Percentiles rank a stretch among this genome's conserved stretches.
Evolutionary conservation across 2,888 invertebrate species (phyloP).

Genomic region (Dichetophora obliterata): DNA sequence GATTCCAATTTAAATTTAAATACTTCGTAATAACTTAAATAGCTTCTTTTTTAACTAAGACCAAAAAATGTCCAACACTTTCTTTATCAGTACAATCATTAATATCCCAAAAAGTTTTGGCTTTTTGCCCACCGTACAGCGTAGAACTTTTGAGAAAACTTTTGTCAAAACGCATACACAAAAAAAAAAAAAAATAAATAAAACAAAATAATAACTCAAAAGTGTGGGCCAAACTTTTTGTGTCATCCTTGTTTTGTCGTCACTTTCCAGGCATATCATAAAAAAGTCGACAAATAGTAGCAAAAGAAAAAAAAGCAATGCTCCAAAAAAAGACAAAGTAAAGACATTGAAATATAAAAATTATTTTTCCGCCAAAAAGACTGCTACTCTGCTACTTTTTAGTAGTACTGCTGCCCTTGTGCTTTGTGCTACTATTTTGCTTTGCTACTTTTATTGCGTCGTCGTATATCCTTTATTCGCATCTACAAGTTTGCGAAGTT

Average conservation of each 20-base stretch:
- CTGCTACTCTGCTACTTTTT: neutral
- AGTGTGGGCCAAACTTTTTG: slow-evolving; percentile 21
- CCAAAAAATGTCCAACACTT: too few species aligned
- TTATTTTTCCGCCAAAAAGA: slow-evolving; percentile 7
- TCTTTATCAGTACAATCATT: too few species aligned
- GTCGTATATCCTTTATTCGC: too few species aligned
- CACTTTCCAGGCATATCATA: slow-evolving; percentile 19
- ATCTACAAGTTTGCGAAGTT: neutral
- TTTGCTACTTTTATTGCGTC: too few species aligned
- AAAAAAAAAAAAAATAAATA: neutral
- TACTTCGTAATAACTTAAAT: too few species aligned
- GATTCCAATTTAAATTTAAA: too few species aligned
- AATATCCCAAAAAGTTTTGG: too few species aligned
- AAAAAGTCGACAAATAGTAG: slow-evolving; percentile 21
- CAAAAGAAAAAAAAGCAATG: neutral
- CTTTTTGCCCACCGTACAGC: too few species aligned
- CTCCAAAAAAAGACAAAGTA: slow-evolving; percentile 7
- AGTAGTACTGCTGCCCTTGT: too few species aligned
- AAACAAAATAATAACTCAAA: neutral
- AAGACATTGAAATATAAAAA: neutral
- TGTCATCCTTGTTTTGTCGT: slow-evolving; percentile 26
- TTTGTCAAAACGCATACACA: neutral
- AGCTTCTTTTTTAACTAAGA: too few species aligned
- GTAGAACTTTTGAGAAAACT: neutral
- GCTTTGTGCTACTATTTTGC: too few species aligned